Evolutionary conservation across 2,888 invertebrate species (phyloP).

Genomic region (Notocelia uddmanniana): DNA sequence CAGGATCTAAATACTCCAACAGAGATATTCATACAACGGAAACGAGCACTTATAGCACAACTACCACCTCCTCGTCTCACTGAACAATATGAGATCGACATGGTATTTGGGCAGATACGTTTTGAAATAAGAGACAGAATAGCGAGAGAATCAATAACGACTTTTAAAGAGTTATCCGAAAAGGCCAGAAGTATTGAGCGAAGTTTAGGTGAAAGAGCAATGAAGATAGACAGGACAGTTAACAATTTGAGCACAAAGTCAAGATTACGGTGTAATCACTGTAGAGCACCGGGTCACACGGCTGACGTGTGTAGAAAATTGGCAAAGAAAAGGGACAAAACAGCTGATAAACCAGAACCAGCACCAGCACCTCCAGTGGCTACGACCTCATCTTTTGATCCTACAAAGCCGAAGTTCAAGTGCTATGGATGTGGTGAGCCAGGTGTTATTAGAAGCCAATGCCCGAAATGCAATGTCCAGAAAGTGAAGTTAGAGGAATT

Average conservation of each 20-base stretch:
- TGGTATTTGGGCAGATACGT: conserved; percentile 4
- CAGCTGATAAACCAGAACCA: not conserved
- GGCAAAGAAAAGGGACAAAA: not conserved
- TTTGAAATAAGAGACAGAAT: conserved; percentile 9
- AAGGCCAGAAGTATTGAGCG: conserved; percentile 7
- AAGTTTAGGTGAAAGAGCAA: not conserved
- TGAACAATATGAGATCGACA: not conserved
- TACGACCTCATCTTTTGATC: not conserved
- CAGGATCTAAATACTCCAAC: not conserved
- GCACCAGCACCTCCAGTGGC: no score
- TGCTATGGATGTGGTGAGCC: conserved; percentile 4
- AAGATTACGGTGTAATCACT: not conserved
- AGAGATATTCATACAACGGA: not conserved
- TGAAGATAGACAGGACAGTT: not conserved
- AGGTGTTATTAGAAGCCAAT: not conserved
- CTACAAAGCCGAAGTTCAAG: not conserved
- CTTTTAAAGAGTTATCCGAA: not conserved
- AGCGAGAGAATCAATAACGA: not conserved
- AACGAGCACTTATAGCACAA: conserved; percentile 2
- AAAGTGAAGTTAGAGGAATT: conserved; percentile 1
- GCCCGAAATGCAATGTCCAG: not conserved
- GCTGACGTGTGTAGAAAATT: not conserved
- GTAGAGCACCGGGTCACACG: conserved; percentile 1
- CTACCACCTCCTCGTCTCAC: not conserved
- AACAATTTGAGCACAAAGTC: not conserved